A percentile compares a stretch with the other conserved stretches of the same genome.
These are phyloP conservation scores for Ochlodes sylvanus DNA, from an alignment of 2,888 invertebrate genomes.

Conservation along the genomic window DNA sequence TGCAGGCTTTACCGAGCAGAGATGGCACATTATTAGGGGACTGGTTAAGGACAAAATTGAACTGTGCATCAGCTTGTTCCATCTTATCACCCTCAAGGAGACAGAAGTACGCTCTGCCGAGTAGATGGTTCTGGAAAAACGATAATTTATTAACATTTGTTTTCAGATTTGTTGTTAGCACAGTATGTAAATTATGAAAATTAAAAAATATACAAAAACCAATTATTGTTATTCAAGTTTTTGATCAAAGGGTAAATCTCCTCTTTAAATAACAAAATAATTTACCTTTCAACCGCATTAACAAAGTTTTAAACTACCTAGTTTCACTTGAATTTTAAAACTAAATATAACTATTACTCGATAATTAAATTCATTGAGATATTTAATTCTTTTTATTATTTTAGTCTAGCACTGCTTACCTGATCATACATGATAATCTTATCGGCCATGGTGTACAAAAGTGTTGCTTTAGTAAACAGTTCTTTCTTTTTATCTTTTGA, in stretches of 20 bases:
- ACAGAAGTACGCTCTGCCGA: slow-evolving; percentile 99
- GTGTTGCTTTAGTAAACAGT: slow-evolving; percentile 97
- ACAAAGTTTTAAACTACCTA: too few relatives aligned
- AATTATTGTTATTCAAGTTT: too few relatives aligned
- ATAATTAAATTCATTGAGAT: slow-evolving; percentile 37
- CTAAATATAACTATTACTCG: too few relatives aligned
- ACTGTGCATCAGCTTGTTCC: slow-evolving; percentile 99
- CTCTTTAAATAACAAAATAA: too few relatives aligned
- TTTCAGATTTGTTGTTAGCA: too few relatives aligned
- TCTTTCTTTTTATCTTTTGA: slow-evolving; percentile 97
- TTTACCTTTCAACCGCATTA: too few relatives aligned
- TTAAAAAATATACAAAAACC: too few relatives aligned
- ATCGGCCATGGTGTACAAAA: slow-evolving; percentile 99
- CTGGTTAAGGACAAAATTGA: slow-evolving; percentile 99
- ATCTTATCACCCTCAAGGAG: slow-evolving; percentile 99
- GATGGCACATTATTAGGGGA: slow-evolving; percentile 98
- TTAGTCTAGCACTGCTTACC: slow-evolving; percentile 71
- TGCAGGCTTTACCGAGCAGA: slow-evolving; percentile 98
- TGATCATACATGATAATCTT: slow-evolving; percentile 99
- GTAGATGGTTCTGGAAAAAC: slow-evolving; percentile 93
- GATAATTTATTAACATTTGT: too few relatives aligned
- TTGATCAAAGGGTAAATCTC: too few relatives aligned
- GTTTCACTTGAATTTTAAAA: too few relatives aligned
- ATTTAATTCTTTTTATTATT: too few relatives aligned
- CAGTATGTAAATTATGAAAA: too few relatives aligned